Evolutionary conservation across 2,113 vertebrate species (phyloP), one percentile per base, ranked within the genome.

Genomic region (Tympanuchus pallidicinctus): DNA sequence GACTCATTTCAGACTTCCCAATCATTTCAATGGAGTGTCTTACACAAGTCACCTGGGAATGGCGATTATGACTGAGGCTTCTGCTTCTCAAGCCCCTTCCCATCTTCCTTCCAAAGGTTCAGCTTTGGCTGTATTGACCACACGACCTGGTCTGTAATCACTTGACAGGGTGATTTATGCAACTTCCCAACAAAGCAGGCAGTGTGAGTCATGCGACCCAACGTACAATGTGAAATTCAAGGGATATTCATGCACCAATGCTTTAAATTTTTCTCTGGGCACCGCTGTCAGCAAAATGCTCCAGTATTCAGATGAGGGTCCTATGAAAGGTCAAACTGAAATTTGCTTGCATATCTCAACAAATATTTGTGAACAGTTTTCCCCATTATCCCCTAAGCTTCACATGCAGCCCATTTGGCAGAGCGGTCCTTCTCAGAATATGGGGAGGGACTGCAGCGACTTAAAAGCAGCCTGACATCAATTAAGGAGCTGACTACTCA

Each of bases 401-500:
- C 63, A 15, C 72, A 2, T 40, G 42, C 3, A 43, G 52, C 67
- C 73, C 1, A 1, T 54, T 22, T 52, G 32, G 92, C 18, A 2
- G 30, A 6, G 4, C 38, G n/a, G 61, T 72, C 88, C 81, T 78
- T 79, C 88, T 81, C 42, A 67, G 79, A 94, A 57, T 71, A 42
- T 60, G 82, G 47, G 43, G 56, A 30, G 75, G 88, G 76, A 63
- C 76, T 57, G 90, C 45, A 47, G 19, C 8, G 52, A 34, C 52
- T 92, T 92, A 4, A 56, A 45, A 86, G 25, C 30, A 43, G 71
- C 66, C 88, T 83, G 73, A 92, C 74, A 86, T 87, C 87, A 89
- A 86, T 96, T 96, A 93, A 94, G 96, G 66, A 94, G 76, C 93
- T 91, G 90, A 65, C 86, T 95, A 19, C 82, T 96, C 78, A 61